Conservation (phyloP, 2,113 vertebrate genomes). For the Puntigrus tetrazona region DNA sequence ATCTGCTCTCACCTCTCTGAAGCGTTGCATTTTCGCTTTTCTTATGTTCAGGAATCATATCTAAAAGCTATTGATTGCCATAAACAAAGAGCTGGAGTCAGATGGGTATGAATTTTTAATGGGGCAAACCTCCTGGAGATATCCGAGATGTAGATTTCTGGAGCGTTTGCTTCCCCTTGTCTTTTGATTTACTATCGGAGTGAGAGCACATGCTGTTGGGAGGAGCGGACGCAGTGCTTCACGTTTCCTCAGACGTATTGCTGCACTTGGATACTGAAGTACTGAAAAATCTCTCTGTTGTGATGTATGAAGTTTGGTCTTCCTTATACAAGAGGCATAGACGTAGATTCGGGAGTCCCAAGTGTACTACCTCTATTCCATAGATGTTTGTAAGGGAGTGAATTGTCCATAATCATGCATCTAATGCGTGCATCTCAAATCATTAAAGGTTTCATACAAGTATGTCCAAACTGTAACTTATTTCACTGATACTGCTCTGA, state of each 20-base stretch:
- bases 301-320: background rate
- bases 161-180: background rate
- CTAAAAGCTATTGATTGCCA: constrained; percentile 85
- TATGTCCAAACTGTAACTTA: background rate
- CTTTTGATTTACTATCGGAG: constrained; percentile 45
- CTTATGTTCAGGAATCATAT: constrained; percentile 71
- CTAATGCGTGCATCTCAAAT: background rate
- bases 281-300: background rate
- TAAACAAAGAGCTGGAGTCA: constrained; percentile 76
- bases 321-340: background rate
- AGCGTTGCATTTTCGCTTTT: background rate
- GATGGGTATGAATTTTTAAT: constrained; percentile 83
- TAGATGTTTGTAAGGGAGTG: background rate
- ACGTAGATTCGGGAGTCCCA: background rate
- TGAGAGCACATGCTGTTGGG: constrained; percentile 34
- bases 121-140: constrained; percentile 71
- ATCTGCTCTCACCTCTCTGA: background rate
- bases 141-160: constrained; percentile 55
- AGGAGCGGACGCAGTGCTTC: background rate
- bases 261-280: background rate
- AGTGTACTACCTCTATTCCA: background rate
- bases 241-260: background rate
- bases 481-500: background rate
- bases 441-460: background rate
- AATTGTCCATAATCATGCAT: background rate